Percentiles rank a stretch among this genome's conserved stretches.
Evolutionary conservation across 2,113 vertebrate genomes (phyloP).

Genomic region (Bufo bufo): DNA sequence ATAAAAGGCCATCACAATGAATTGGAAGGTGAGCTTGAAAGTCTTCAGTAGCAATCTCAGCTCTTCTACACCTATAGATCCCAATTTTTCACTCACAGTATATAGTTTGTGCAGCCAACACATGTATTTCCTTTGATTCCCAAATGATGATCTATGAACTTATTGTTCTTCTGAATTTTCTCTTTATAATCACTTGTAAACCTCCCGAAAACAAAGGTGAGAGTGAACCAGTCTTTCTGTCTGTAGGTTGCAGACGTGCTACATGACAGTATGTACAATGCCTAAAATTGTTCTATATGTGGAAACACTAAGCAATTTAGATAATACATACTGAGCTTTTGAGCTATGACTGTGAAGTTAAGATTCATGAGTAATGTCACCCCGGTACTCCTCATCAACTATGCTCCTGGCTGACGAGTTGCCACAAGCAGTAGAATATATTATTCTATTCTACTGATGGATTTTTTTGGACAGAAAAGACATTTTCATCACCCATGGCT

Average conservation of each 20-base stretch:
- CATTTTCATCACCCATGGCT: background rate
- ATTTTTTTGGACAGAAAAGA: background rate
- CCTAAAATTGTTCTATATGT: background rate
- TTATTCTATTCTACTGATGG: background rate
- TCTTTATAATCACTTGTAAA: background rate
- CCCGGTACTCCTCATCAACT: slow-evolving; percentile 3
- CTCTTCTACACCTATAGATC: background rate
- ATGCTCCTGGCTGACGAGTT: slow-evolving; percentile 18
- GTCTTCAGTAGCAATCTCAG: background rate
- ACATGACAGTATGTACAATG: slow-evolving; percentile 16
- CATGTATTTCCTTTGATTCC: background rate
- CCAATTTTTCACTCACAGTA: background rate
- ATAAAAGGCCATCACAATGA: too few relatives aligned
- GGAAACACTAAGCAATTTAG: slow-evolving; percentile 14
- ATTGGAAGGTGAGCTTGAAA: too few relatives aligned
- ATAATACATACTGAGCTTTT: slow-evolving; percentile 30
- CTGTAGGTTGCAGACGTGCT: background rate
- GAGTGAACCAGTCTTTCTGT: background rate
- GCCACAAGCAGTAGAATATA: slow-evolving; percentile 15
- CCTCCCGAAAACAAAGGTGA: background rate
- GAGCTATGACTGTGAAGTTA: slow-evolving; percentile 32
- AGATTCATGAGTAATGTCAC: slow-evolving; percentile 29
- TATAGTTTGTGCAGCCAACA: background rate
- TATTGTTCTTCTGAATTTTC: background rate
- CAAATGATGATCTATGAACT: background rate